Base-by-base conservation (phyloP, 2,113 vertebrate genomes). In the Psittacara wagleri region DNA sequence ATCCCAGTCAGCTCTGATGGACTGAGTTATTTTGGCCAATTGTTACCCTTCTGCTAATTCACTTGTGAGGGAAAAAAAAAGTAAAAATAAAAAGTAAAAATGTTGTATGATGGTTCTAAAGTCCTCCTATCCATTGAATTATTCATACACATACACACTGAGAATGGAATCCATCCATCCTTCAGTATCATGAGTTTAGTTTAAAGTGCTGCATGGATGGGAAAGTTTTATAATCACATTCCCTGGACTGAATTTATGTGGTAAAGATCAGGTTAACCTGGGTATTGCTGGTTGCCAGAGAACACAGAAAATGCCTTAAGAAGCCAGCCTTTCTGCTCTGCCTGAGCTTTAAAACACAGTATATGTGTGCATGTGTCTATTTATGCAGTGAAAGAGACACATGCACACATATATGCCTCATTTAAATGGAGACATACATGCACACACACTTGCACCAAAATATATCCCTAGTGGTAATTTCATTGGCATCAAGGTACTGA, bases 261-360 rank as follows among this genome's bases (percentile, higher is more conserved):
- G 96, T 95, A 86, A 96, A 92, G 91, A 92, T 96, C 96, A 97
- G 94, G 94, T 97, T 96, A 96, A 96, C 92, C 94, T 93, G 83
- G 74, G 62, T 49, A 48, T 29, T 13, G 33, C 51, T 9, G 57
- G 39, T 83, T 96, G 95, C 96, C 96, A 97, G 96, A 85, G 84
- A 93, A 95, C 94, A 96, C 96, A 91, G 96, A 97, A 97, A 97
- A 94, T 87, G 57, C 83, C 44, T 75, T 9, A 41, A 74, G 86
- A 93, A 94, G 96, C 96, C 96, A 97, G 82, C 49, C n/a, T 35
- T 82, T 92, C 86, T 89, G 55, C 90, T 92, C 66, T 68, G 88
- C 82, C 85, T 93, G 44, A 41, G 48, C 66, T 81, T 76, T 52
- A 55, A 92, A 91, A 82, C 86, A 52, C 49, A 80, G 74, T 39